Base-by-base conservation (phyloP, 2,888 invertebrate genomes). In the Rhamnusium bicolor region DNA sequence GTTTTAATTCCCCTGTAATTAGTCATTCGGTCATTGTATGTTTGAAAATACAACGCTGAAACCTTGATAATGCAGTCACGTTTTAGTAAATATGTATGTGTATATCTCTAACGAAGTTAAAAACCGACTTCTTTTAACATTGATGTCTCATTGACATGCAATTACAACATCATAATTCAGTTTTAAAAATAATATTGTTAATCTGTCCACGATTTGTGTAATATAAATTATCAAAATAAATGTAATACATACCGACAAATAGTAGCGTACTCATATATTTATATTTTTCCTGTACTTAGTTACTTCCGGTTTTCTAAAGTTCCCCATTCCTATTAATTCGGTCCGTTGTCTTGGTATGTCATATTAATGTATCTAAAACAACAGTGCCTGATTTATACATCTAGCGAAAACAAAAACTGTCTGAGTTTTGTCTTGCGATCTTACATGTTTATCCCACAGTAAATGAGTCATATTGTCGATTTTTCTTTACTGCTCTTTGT, bases 401-500 rank as follows among this genome's bases (percentile, higher is more conserved):
- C 40, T 2, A 29, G 12, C 5, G 10, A 29, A 32, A 63, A 53
- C 32, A 32, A 53, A 1, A 8, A 65, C 16, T 18, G 53, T 53
- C 53, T 19, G 18, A 19, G 10, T 16, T 14, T 16, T 53, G 32
- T 32, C 53, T 65, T n/a, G 32, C 53, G 1, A 53, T 65, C 65
- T 29, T 65, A 27, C 53, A 14, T 65, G 53, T 19, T 7, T 65
- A 65, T 65, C 53, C 65, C 65, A 53, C 65, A 53, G 19, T 21
- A 53, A 53, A 53, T 65, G 65, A 65, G 18, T 65, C 65, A 65
- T 53, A 32, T n/a, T 8, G 53, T 29, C 18, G 32, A 65, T 65
- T 65, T 65, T 65, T 65, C 63, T 10, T 65, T 16, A 18, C 51
- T 7, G 53, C 10, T 21, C 65, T 65, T 53, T 18, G 18, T 29